Evolutionary conservation across 2,113 vertebrate genomes (phyloP), one percentile per base, ranked within the genome.

Genomic region (Aphelocoma coerulescens): DNA sequence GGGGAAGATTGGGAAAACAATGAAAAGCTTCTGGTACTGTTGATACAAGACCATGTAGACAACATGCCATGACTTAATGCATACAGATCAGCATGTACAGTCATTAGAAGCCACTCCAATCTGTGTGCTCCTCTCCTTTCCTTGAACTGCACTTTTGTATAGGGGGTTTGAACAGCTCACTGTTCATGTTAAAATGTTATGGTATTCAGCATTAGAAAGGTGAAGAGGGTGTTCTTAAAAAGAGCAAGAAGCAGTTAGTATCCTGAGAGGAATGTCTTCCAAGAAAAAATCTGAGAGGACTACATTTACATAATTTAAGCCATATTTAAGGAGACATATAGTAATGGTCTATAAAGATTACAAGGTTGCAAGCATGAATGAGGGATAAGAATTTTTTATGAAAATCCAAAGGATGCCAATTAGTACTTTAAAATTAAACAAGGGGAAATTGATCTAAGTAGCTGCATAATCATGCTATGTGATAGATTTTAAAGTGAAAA

Each of bases 391-490:
- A 51, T 75, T 95, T 82, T 62, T 43, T 44, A 51, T 24, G 16
- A 46, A 90, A 79, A 74, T 68, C 54, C 49, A 82, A 65, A 90
- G 35, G 44, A 57, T 54, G 28, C 52, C 21, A 66, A 41, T 76
- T 90, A 91, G 35, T 63, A 68, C 39, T 86, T 95, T 75, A 66
- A 91, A 96, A 87, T 89, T 74, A 74, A 95, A 93, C 57, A 81
- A 74, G 59, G 18, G n/a, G 28, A 92, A 92, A 81, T 81, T 84
- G 80, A 77, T 90, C 63, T 83, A 75, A 86, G 44, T 71, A 84
- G 44, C 61, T n/a, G 20, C 68, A 35, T 49, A 75, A 93, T 93
- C 39, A 39, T 59, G 32, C 22, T 75, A 39, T 65, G 30, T 77
- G 73, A 87, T 72, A 78, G 68, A 84, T 63, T 58, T 57, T 44